Evolutionary conservation across 2,797 vertebrate species (phyloP).

Genomic region (Liasis olivaceus): DNA sequence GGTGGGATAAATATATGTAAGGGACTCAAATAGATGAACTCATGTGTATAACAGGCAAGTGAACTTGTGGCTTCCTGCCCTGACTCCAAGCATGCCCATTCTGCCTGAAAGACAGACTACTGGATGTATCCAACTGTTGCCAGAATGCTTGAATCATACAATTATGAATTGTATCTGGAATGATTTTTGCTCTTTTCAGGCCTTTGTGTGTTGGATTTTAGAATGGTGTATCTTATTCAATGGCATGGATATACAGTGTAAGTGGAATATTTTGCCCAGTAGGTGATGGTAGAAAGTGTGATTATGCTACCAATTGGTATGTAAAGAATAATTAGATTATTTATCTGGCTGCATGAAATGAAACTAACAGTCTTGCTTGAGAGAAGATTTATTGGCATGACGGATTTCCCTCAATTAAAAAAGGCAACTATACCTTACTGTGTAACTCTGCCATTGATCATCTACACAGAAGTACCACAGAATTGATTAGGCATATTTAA

Average conservation of each 20-base stretch:
- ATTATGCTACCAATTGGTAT: not conserved
- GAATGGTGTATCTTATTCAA: not conserved
- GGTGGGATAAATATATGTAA: not conserved
- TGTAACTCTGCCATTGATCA: not conserved
- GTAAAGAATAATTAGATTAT: not conserved
- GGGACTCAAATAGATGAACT: not conserved
- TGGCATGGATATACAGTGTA: not conserved
- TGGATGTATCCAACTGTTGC: not conserved
- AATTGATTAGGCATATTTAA: not conserved
- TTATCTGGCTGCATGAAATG: not conserved
- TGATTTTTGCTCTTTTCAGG: not conserved
- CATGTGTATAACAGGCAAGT: not conserved
- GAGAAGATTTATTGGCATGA: not conserved
- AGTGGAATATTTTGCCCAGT: not conserved
- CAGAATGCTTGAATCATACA: not conserved
- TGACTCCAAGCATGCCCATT: not conserved
- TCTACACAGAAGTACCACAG: not conserved
- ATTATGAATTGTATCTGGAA: not conserved
- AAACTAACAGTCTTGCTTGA: not conserved
- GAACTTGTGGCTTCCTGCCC: not conserved
- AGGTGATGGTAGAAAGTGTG: not conserved
- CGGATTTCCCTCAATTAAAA: not conserved
- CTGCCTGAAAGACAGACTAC: not conserved
- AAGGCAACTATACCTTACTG: not conserved
- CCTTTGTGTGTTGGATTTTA: not conserved